phyloP scores from a whole-genome alignment of 2,797 vertebrate genomes.

The Agapornis canus region DNA sequence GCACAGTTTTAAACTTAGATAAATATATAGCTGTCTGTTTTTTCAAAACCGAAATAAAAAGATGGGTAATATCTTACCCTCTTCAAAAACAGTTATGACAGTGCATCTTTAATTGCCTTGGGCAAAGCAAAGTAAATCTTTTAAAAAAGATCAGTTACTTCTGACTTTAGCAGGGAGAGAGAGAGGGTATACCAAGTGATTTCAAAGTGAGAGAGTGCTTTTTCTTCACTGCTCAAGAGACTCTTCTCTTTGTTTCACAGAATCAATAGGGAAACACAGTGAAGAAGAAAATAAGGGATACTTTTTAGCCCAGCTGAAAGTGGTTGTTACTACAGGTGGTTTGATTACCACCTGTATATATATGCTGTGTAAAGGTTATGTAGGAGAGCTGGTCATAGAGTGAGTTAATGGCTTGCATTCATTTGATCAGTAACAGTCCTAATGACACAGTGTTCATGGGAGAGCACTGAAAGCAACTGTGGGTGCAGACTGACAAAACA shows the following conservation, averaged over 20 bases:
- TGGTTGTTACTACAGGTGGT: background rate
- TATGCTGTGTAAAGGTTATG: background rate
- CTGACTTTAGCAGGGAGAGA: background rate
- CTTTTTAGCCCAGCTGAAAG: background rate
- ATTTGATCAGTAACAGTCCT: background rate
- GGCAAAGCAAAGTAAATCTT: background rate
- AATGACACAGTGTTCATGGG: background rate
- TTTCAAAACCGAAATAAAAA: background rate
- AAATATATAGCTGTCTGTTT: background rate
- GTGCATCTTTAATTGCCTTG: background rate
- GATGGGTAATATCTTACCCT: background rate
- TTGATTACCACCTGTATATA: background rate
- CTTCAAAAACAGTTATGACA: background rate
- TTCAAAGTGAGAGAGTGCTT: background rate
- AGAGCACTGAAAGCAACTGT: background rate
- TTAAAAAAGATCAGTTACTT: background rate
- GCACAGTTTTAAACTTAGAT: background rate
- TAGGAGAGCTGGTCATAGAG: background rate
- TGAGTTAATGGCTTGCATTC: background rate
- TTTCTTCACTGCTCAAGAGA: background rate
- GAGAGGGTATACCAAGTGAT: background rate
- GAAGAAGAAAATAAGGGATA: background rate
- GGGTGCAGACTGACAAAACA: background rate
- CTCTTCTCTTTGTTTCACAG: background rate
- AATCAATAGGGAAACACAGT: background rate